Evolutionary conservation across 30 jellyfish, hydroid and myxozoan species (phyloP).

Genomic region (Aurelia aurita complex sp. Pacific): DNA sequence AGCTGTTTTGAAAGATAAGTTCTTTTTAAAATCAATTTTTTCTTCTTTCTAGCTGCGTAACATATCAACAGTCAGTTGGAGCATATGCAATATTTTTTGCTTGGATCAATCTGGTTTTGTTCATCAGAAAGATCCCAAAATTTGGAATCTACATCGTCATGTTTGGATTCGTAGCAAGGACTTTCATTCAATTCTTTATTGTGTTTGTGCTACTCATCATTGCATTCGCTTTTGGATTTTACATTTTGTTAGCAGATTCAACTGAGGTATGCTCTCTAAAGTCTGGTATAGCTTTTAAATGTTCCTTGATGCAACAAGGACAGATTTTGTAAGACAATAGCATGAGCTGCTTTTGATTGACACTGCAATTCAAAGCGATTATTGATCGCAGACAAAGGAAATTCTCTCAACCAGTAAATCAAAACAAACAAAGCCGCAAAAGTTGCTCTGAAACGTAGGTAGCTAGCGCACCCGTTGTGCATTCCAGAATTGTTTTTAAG

Average conservation of each 20-base stretch:
- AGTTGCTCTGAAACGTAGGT: no score
- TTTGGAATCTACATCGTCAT: constrained; percentile 90
- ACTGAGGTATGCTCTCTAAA: constrained; percentile 17
- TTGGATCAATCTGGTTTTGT: constrained; percentile 79
- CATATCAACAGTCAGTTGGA: constrained; percentile 82
- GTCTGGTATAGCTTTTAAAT: neutral
- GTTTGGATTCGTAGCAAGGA: constrained; percentile 75
- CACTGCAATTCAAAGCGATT: no score
- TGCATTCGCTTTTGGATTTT: constrained; percentile 85
- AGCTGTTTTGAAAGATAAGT: no score
- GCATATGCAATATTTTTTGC: constrained; percentile 80
- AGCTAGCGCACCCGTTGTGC: no score
- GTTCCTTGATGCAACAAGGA: no score
- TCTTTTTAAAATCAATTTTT: neutral
- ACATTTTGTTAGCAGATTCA: constrained; percentile 50
- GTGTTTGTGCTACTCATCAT: constrained; percentile 78
- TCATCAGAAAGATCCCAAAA: constrained; percentile 81
- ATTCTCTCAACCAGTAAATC: no score
- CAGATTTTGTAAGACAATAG: no score
- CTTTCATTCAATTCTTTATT: constrained; percentile 79
- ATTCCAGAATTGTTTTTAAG: no score
- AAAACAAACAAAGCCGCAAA: no score
- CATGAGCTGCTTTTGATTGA: no score
- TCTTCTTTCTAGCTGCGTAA: constrained; percentile 53
- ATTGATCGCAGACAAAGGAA: no score